Evolutionary conservation across 2,113 vertebrate species (phyloP).

Genomic region (Megaceryle torquata): DNA sequence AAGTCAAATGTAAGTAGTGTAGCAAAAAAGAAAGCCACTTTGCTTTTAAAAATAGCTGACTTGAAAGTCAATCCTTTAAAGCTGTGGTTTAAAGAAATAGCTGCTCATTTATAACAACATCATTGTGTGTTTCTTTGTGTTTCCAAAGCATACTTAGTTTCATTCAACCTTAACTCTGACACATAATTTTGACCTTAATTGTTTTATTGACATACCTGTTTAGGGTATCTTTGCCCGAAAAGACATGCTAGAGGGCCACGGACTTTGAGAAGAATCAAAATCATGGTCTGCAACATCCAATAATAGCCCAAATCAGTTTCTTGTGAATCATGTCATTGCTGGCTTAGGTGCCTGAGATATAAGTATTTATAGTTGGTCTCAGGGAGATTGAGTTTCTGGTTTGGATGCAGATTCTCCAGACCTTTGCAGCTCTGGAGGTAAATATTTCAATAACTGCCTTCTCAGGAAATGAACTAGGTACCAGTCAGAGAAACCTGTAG

Average conservation of each 20-base stretch:
- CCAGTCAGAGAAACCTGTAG: neutral
- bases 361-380: neutral
- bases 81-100: neutral
- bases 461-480: neutral
- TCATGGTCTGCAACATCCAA: neutral
- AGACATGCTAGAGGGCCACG: neutral
- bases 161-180: neutral
- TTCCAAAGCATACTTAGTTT: neutral
- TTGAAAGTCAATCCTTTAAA: neutral
- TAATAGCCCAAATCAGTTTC: neutral
- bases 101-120: neutral
- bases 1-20: neutral
- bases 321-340: neutral
- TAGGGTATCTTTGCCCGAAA: neutral
- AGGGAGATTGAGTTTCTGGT: neutral
- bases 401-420: neutral
- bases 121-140: neutral
- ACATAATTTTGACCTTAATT: neutral
- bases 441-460: neutral
- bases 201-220: neutral
- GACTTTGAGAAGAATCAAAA: neutral
- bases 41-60: neutral
- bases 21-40: neutral
- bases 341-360: neutral
- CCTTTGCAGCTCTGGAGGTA: neutral